Base-by-base conservation (phyloP, 2,888 invertebrate genomes). In the Ceriagrion tenellum region DNA sequence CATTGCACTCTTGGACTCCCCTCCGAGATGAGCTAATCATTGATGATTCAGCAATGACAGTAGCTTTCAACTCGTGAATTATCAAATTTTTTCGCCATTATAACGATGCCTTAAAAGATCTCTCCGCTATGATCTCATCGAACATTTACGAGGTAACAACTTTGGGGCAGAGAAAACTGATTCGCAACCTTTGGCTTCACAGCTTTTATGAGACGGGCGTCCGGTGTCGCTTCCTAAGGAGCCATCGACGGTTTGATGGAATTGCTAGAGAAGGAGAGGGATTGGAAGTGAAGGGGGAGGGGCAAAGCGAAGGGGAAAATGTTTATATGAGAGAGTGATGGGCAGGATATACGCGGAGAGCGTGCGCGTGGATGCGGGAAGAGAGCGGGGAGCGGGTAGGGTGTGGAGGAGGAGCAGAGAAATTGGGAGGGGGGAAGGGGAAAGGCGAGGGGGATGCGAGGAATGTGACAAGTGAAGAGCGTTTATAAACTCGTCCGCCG, bases 381-480 rank as follows among this genome's bases (percentile, higher is more conserved):
- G 88, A 18, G 40, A 81, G 81, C 18, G 35, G 81, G n/a, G 35
- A 23, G 81, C 3, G n/a, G 81, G 26, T 16, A 23, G 74, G 74
- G 23, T 10, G 74, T 6, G 74, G 74, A 74, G 74, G 23, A 74
- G 74, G 74, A 8, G 30, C 8, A 2, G 30, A 88, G 88, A 20
- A 13, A 88, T 30, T 16, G 30, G 35, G 88, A 20, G 88, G 20
- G 8, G 88, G 47, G 13, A 0, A 40, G 23, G 3, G 69, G 8
- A n/a, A n/a, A 69, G 69, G 69, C 0, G 69, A 35, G 35, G 40
- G 35, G 8, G 47, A 47, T 47, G 2, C 47, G 47, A 88, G 88
- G 88, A 47, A 91, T 91, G 91, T 91, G 91, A 91, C 91, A 91
- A 63, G 91, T 91, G 91, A 63, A 91, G 91, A 59, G 91, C 91